Percentiles rank a stretch among this genome's conserved stretches.
Evolutionary conservation across 2,888 invertebrate genomes (phyloP).

Genomic region (Lymantria monacha): DNA sequence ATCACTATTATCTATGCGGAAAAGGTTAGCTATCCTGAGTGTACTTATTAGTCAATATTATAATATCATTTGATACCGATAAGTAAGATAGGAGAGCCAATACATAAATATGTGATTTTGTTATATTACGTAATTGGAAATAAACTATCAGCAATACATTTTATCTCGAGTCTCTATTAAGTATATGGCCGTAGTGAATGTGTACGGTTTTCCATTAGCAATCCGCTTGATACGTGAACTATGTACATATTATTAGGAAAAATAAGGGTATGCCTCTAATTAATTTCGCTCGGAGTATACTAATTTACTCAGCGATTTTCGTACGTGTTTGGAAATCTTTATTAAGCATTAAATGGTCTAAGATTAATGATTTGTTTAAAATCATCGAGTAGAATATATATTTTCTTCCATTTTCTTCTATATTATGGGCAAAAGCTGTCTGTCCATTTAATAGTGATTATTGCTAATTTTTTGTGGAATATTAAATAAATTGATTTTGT

Average conservation of each 20-base stretch:
- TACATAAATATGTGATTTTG: not conserved
- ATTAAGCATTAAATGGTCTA: not conserved
- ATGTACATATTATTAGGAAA: constrained; percentile 6
- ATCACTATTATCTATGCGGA: constrained; percentile 5
- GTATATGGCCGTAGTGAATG: constrained; percentile 7
- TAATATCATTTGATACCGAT: not conserved
- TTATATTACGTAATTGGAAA: constrained; percentile 10
- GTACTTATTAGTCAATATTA: not conserved
- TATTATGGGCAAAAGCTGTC: too few species aligned
- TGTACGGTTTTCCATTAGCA: constrained; percentile 11
- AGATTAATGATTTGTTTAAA: not conserved
- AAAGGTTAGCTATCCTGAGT: not conserved
- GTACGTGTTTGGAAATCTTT: constrained; percentile 1
- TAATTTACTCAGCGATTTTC: constrained; percentile 10
- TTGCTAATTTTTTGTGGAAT: too few species aligned
- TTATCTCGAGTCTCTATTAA: constrained; percentile 14
- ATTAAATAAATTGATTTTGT: too few species aligned
- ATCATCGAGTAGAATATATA: not conserved
- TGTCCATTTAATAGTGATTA: too few species aligned
- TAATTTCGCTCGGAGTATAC: constrained; percentile 12
- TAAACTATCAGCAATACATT: constrained; percentile 12
- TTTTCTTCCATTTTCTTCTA: not conserved
- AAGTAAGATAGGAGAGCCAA: not conserved
- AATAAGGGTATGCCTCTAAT: constrained; percentile 10
- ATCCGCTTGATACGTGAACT: constrained; percentile 5